phyloP scores from a whole-genome alignment of 2,797 vertebrate genomes.

The Scleropages formosus region DNA sequence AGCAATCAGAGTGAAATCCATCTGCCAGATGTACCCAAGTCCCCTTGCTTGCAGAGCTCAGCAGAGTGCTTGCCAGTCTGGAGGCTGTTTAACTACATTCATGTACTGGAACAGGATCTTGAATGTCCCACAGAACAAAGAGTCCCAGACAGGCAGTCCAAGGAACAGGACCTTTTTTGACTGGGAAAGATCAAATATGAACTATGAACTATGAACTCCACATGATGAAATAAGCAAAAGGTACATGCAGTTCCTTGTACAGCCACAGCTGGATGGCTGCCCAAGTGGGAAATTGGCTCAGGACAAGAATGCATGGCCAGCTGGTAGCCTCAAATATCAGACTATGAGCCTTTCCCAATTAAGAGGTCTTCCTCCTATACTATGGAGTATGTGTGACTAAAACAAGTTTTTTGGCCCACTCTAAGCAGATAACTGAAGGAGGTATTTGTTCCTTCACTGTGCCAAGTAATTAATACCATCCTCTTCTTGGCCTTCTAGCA shows the following conservation, averaged over 20 bases:
- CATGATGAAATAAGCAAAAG: not conserved
- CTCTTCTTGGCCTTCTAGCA: too few species aligned
- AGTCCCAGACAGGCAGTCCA: constrained; percentile 44
- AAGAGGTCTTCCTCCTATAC: too few species aligned
- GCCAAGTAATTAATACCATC: too few species aligned
- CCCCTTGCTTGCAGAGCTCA: constrained; percentile 60
- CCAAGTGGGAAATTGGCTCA: too few species aligned
- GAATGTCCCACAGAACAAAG: constrained; percentile 41
- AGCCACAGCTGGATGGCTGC: too few species aligned
- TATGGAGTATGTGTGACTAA: too few species aligned
- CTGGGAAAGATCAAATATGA: constrained; percentile 44
- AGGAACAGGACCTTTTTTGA: not conserved
- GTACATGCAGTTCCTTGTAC: constrained; percentile 54
- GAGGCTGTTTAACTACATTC: constrained; percentile 49
- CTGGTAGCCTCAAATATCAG: too few species aligned
- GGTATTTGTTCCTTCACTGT: too few species aligned
- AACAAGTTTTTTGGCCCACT: too few species aligned
- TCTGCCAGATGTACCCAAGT: constrained; percentile 73
- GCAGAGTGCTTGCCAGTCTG: constrained; percentile 57
- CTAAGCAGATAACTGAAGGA: too few species aligned
- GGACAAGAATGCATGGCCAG: too few species aligned
- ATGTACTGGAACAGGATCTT: constrained; percentile 55
- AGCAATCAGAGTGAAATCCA: constrained; percentile 76
- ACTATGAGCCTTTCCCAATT: too few species aligned
- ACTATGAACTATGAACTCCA: constrained; percentile 57